Conservation (phyloP, 2,888 invertebrate species). For the Tiphia femorata region DNA sequence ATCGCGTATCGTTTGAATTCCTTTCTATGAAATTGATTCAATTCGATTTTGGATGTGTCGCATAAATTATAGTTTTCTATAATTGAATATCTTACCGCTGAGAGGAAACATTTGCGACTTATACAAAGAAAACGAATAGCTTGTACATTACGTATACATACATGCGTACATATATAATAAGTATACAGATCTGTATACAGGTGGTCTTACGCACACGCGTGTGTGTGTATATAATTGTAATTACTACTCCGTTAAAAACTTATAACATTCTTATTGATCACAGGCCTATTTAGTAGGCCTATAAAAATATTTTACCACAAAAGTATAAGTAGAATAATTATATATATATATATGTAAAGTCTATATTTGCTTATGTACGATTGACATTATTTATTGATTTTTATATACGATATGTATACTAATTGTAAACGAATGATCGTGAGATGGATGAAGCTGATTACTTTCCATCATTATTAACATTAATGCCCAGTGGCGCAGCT, state of each 20-base stretch:
- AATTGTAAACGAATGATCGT: conserved; percentile 36
- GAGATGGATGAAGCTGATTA: conserved; percentile 39
- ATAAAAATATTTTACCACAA: conserved; percentile 64
- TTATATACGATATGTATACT: conserved; percentile 38
- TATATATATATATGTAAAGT: conserved; percentile 36
- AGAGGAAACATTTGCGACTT: too few species aligned
- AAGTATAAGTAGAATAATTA: conserved; percentile 60
- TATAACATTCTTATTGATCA: conserved; percentile 28
- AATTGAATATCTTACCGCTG: too few species aligned
- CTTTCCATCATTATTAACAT: conserved; percentile 26
- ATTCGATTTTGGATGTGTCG: too few species aligned
- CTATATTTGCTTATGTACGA: conserved; percentile 58
- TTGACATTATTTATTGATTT: conserved; percentile 62
- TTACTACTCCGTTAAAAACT: conserved; percentile 28
- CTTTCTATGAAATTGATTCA: too few species aligned
- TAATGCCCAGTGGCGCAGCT: background rate
- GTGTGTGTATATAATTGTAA: conserved; percentile 36
- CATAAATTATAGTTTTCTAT: too few species aligned
- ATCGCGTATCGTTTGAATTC: too few species aligned
- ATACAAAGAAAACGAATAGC: conserved; percentile 41
- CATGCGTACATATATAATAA: conserved; percentile 11
- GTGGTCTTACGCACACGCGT: conserved; percentile 3
- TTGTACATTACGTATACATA: conserved; percentile 40
- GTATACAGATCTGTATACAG: too few species aligned
- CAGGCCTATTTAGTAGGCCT: conserved; percentile 51